A percentile compares a stretch with the other conserved stretches of the same genome.
phyloP scores from a whole-genome alignment of 2,113 vertebrate species.

The Tupaia tana region DNA sequence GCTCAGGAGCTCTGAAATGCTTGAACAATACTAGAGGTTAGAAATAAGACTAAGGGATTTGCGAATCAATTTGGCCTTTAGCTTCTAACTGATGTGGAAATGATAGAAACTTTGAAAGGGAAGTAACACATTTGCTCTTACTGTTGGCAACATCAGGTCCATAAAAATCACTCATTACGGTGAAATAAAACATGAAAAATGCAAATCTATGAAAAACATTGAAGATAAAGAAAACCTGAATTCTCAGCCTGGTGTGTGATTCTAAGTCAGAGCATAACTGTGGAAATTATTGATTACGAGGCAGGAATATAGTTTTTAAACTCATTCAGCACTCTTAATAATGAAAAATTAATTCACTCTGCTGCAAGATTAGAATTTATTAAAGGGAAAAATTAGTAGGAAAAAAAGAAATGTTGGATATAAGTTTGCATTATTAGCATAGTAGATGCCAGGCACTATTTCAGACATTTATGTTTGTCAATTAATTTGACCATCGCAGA shows the following conservation, averaged over 20 bases:
- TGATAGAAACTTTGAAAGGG: conserved; percentile 1
- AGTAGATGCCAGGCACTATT: neutral
- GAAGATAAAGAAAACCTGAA: neutral
- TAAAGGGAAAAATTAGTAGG: neutral
- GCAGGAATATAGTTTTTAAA: neutral
- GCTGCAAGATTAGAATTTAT: neutral
- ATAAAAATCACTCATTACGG: neutral
- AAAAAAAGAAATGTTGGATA: neutral
- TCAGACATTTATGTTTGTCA: neutral
- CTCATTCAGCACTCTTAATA: neutral
- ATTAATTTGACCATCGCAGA: neutral
- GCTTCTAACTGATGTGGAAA: neutral
- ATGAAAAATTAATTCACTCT: neutral
- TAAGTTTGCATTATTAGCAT: neutral
- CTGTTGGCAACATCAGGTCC: neutral
- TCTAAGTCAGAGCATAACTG: neutral
- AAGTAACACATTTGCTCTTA: neutral
- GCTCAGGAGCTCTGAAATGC: neutral
- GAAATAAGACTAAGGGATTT: neutral
- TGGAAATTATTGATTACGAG: neutral
- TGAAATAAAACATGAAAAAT: neutral
- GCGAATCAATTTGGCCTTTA: neutral
- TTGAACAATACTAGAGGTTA: neutral
- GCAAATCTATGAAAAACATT: neutral
- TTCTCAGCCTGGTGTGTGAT: neutral